Conservation (phyloP, 2,113 vertebrate genomes). For the Capreolus pygargus region DNA sequence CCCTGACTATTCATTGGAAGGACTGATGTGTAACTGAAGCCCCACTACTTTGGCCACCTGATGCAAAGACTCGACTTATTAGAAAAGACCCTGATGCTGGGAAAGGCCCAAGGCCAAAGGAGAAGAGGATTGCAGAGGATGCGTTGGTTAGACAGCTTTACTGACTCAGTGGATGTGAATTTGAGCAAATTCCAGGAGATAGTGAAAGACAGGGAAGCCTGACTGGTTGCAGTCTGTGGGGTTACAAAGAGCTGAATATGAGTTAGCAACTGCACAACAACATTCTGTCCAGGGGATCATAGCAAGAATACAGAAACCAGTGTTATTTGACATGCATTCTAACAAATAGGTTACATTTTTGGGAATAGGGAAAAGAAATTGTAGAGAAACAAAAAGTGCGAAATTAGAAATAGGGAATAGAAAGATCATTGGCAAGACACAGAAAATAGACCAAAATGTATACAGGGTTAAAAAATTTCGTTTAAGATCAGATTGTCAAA, state of each 20-base stretch:
- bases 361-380: neutral
- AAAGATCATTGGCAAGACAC: neutral
- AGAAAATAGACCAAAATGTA: neutral
- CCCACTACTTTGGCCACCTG: neutral
- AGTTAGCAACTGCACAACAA: neutral
- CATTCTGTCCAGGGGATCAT: neutral
- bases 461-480: neutral
- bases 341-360: neutral
- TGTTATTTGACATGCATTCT: neutral
- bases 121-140: neutral
- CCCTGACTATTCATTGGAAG: neutral
- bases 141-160: neutral
- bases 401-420: neutral
- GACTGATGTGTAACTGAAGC: neutral
- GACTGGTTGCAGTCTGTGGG: neutral
- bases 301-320: neutral
- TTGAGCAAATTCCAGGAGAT: neutral
- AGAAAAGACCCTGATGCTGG: neutral
- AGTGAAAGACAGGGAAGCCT: neutral
- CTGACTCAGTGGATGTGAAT: neutral
- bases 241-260: neutral
- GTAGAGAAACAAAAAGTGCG: neutral
- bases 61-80: neutral
- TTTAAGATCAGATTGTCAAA: neutral
- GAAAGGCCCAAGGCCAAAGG: neutral